phyloP scores from a whole-genome alignment of 2,888 invertebrate species.

The Hydraecia micacea region DNA sequence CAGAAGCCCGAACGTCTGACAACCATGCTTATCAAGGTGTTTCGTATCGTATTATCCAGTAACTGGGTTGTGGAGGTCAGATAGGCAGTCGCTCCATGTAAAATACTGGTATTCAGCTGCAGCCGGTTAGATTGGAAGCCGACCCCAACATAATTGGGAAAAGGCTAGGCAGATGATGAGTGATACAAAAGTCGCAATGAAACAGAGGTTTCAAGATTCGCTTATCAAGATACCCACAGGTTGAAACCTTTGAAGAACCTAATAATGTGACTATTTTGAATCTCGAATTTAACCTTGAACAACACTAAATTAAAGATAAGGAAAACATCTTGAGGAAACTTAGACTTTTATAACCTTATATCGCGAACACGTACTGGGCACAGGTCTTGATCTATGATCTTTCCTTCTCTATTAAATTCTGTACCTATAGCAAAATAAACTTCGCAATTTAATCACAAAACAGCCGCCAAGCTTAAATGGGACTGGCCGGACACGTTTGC shows the following conservation, averaged over 20 bases:
- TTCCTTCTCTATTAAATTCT: not conserved
- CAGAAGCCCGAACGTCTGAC: no score
- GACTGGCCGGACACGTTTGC: no score
- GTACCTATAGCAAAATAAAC: not conserved
- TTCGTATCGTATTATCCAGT: no score
- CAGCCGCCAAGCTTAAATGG: no score
- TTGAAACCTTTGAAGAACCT: not conserved
- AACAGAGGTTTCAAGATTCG: not conserved
- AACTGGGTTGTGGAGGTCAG: no score
- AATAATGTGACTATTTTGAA: not conserved
- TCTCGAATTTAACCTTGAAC: not conserved
- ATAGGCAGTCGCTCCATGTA: no score
- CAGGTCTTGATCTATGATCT: not conserved
- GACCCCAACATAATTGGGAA: no score
- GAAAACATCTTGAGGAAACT: not conserved
- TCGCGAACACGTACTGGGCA: not conserved
- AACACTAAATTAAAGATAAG: not conserved
- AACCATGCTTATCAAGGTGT: no score
- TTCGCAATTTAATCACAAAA: no score
- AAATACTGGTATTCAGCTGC: no score
- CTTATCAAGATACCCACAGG: not conserved
- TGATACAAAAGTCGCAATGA: not conserved
- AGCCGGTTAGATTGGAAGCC: no score
- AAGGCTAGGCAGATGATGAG: not conserved
- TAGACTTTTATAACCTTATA: not conserved